phyloP scores from a whole-genome alignment of 2,797 vertebrate species.

The Threskiornis aethiopicus region DNA sequence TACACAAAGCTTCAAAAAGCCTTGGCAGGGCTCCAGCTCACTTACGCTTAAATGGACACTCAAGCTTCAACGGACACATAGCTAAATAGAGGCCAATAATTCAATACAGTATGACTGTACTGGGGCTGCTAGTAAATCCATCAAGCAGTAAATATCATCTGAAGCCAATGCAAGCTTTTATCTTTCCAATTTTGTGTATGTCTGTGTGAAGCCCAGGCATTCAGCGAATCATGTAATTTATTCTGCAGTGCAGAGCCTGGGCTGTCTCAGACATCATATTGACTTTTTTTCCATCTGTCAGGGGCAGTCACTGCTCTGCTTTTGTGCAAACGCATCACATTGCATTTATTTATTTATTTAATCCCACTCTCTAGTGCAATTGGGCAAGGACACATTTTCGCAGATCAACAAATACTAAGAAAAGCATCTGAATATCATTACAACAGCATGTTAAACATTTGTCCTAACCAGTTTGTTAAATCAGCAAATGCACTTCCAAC shows the following conservation, averaged over 20 bases:
- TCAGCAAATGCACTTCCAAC: constrained; percentile 76
- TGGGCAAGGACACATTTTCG: constrained; percentile 76
- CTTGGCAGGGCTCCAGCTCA: constrained; percentile 80
- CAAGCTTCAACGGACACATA: constrained; percentile 78
- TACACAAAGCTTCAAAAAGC: constrained; percentile 70
- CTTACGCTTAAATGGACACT: constrained; percentile 85
- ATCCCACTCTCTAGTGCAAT: constrained; percentile 59
- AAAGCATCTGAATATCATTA: constrained; percentile 79
- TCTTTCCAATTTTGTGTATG: constrained; percentile 84
- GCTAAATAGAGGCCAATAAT: constrained; percentile 86
- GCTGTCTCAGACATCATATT: constrained; percentile 83
- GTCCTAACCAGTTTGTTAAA: constrained; percentile 80
- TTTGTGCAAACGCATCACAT: constrained; percentile 75
- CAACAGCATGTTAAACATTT: constrained; percentile 80
- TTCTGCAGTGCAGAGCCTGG: constrained; percentile 76
- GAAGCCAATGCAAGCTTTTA: constrained; percentile 85
- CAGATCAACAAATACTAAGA: constrained; percentile 78
- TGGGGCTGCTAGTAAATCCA: constrained; percentile 83
- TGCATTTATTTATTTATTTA: constrained; percentile 78
- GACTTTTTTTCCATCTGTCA: constrained; percentile 81
- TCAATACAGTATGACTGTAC: constrained; percentile 84
- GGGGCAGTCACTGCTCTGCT: constrained; percentile 72
- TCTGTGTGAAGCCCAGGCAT: constrained; percentile 77
- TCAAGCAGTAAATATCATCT: constrained; percentile 87
- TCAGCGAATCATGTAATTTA: constrained; percentile 86